A percentile compares a stretch with the other conserved stretches of the same genome.
These are phyloP conservation scores for Microtus montanus DNA, from an alignment of 2,113 vertebrate species.

Conservation along the genomic window DNA sequence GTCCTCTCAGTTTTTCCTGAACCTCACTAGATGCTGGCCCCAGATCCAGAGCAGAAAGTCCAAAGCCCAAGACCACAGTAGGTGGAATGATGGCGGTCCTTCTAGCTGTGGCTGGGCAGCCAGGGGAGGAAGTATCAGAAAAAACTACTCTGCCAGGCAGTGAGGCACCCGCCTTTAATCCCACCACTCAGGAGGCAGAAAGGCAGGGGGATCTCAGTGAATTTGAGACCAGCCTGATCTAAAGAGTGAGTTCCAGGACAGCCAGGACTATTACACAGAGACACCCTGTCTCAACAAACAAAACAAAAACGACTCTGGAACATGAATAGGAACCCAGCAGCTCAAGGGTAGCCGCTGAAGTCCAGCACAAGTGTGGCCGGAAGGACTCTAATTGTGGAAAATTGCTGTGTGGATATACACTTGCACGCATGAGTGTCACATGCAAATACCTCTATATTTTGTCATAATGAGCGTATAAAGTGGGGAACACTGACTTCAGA, in stretches of 20 bases:
- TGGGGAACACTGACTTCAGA: not conserved
- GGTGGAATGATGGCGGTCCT: not conserved
- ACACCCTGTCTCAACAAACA: too few relatives aligned
- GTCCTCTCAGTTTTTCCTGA: not conserved
- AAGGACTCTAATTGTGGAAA: not conserved
- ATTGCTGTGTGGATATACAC: not conserved
- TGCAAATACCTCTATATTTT: not conserved
- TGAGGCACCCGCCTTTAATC: too few relatives aligned
- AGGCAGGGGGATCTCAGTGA: too few relatives aligned
- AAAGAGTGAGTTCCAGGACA: too few relatives aligned
- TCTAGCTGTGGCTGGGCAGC: not conserved
- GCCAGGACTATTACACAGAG: too few relatives aligned
- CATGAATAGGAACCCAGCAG: not conserved
- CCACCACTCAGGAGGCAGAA: too few relatives aligned
- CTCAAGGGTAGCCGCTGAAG: not conserved
- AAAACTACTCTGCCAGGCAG: not conserved
- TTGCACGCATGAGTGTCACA: not conserved
- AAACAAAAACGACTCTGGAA: not conserved
- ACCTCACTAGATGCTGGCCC: not conserved
- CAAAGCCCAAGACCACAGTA: too few relatives aligned
- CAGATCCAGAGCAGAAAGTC: not conserved
- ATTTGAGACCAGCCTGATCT: too few relatives aligned
- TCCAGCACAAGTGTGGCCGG: not conserved
- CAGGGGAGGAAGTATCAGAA: not conserved
- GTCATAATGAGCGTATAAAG: not conserved